These are phyloP conservation scores for Pluvianellus socialis DNA, from an alignment of 2,113 vertebrate species.

Conservation along the genomic window DNA sequence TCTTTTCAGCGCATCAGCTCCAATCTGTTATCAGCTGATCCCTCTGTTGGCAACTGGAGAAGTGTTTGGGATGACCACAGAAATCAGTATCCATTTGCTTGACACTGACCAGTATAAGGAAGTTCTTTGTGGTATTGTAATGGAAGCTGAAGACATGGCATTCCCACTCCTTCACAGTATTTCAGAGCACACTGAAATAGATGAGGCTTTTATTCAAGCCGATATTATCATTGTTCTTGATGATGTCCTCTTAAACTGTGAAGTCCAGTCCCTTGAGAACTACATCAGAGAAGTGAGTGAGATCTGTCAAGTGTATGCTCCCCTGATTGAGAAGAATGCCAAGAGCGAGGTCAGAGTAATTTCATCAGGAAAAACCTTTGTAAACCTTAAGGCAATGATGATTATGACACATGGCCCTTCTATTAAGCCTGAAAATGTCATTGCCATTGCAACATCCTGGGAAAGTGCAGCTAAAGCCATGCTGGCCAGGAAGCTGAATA, in stretches of 20 bases:
- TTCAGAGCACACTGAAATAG: constrained; percentile 71
- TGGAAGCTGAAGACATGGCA: constrained; percentile 80
- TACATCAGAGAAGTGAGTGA: constrained; percentile 61
- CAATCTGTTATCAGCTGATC: constrained; percentile 79
- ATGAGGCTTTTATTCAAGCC: constrained; percentile 80
- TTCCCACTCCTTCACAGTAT: constrained; percentile 75
- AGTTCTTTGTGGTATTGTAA: constrained; percentile 59
- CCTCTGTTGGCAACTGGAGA: constrained; percentile 79
- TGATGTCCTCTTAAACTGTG: constrained; percentile 52
- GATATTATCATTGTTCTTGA: constrained; percentile 86
- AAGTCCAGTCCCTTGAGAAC: constrained; percentile 13
- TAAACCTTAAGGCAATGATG: constrained; percentile 82
- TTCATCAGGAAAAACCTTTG: constrained; percentile 79
- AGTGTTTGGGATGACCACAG: constrained; percentile 73
- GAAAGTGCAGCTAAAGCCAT: constrained; percentile 81
- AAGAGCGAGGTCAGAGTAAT: constrained; percentile 78
- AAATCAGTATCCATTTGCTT: constrained; percentile 84
- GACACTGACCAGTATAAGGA: constrained; percentile 61
- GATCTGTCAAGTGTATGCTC: constrained; percentile 77
- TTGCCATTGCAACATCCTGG: constrained; percentile 77
- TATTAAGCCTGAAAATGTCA: constrained; percentile 75
- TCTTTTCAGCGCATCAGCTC: constrained; percentile 78
- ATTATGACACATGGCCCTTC: constrained; percentile 71
- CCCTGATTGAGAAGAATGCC: constrained; percentile 81
- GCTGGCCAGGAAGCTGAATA: constrained; percentile 81